Evolutionary conservation across 2,797 vertebrate genomes (phyloP).

Genomic region (Pogoniulus pusillus): DNA sequence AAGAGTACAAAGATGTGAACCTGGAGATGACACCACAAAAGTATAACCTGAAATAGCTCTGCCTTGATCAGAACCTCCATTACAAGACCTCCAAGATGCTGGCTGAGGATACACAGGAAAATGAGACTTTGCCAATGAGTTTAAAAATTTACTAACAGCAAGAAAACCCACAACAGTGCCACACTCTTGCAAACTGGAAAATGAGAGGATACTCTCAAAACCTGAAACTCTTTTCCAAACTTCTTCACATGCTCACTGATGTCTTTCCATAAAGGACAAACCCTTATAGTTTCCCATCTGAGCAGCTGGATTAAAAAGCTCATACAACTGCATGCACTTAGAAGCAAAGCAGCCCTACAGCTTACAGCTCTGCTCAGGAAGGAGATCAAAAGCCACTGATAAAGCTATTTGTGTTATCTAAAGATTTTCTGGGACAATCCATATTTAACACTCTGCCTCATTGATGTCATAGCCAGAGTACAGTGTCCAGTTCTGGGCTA

Average conservation of each 20-base stretch:
- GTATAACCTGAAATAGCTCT: background rate
- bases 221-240: background rate
- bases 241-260: background rate
- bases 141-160: background rate
- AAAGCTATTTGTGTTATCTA: background rate
- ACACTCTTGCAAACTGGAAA: background rate
- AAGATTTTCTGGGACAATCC: background rate
- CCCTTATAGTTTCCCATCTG: background rate
- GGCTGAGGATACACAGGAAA: background rate
- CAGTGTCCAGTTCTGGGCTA: too few relatives aligned
- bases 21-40: background rate
- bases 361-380: background rate
- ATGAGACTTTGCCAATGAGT: background rate
- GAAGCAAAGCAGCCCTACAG: background rate
- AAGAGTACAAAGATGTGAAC: background rate
- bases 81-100: background rate
- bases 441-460: too few relatives aligned
- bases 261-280: background rate
- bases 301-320: background rate
- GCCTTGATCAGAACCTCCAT: background rate
- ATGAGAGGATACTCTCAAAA: background rate
- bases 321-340: fast-evolving
- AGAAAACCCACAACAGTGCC: fast-evolving
- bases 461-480: too few relatives aligned
- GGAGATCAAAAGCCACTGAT: background rate